Percentiles rank a stretch among this genome's conserved stretches.
phyloP scores from a whole-genome alignment of 2,888 invertebrate species.

The Drosophila prolongata region DNA sequence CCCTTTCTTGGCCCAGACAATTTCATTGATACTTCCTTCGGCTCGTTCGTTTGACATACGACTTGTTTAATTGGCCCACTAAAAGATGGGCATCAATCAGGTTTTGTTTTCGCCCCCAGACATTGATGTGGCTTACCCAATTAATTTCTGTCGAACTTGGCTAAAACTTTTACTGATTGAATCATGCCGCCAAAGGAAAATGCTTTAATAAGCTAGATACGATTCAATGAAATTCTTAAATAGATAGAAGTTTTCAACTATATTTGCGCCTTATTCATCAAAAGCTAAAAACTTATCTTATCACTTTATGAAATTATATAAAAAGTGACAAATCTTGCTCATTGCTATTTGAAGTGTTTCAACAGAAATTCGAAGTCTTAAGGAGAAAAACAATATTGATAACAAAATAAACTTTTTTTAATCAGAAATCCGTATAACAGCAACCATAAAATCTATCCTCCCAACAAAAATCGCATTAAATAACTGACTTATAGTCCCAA shows the following conservation, averaged over 20 bases:
- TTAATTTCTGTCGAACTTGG: conserved; percentile 16
- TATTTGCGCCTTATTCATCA: not conserved
- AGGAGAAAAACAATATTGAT: no score
- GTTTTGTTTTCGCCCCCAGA: conserved; percentile 17
- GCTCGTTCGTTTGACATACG: conserved; percentile 53
- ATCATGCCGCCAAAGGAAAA: not conserved
- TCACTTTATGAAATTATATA: not conserved
- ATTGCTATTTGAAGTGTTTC: no score
- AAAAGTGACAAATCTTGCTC: no score
- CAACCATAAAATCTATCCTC: no score
- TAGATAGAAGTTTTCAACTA: not conserved
- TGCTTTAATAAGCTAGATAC: not conserved
- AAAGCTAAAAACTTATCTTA: conserved; percentile 2
- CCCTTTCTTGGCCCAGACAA: conserved; percentile 22
- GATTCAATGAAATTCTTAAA: conserved; percentile 6
- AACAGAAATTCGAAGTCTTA: no score
- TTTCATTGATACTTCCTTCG: conserved; percentile 27
- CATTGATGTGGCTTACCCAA: conserved; percentile 55
- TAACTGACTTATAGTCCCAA: not conserved
- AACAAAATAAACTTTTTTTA: no score
- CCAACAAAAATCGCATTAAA: no score
- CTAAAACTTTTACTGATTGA: conserved; percentile 4
- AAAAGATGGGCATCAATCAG: conserved; percentile 77
- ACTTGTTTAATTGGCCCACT: conserved; percentile 72
- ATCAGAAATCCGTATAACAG: no score